Conservation (phyloP, 2,797 vertebrate species). For the Tiaroga cobitis region DNA sequence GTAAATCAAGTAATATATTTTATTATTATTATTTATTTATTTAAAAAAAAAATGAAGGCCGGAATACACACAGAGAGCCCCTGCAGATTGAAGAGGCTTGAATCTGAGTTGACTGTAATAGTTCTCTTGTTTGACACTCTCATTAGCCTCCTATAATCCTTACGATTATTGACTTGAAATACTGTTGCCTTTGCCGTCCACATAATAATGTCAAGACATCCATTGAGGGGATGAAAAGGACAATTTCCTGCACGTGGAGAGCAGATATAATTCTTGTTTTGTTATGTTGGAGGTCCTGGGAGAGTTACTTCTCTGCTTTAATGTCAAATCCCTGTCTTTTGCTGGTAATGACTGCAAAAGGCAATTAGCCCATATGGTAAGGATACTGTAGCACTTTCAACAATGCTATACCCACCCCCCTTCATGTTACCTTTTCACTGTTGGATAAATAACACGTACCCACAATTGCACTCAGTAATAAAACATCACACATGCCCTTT, state of each 20-base stretch:
- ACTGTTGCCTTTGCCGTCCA: slow-evolving; percentile 69
- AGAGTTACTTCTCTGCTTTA: slow-evolving; percentile 66
- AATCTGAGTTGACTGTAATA: slow-evolving; percentile 62
- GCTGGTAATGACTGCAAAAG: slow-evolving; percentile 75
- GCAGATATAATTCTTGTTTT: slow-evolving; percentile 74
- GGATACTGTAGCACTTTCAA: slow-evolving; percentile 50
- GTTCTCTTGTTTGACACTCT: slow-evolving; percentile 72
- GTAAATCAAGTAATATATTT: neutral
- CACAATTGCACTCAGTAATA: slow-evolving; percentile 4
- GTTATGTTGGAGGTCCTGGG: slow-evolving; percentile 67
- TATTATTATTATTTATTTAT: slow-evolving; percentile 1
- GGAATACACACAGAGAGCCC: neutral
- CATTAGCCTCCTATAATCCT: slow-evolving; percentile 72
- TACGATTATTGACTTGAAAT: slow-evolving; percentile 70
- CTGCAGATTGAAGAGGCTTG: slow-evolving; percentile 4
- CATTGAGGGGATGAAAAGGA: slow-evolving; percentile 71
- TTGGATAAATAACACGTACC: neutral
- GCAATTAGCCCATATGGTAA: slow-evolving; percentile 70
- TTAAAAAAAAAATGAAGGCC: neutral
- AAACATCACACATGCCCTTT: neutral
- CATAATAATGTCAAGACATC: slow-evolving; percentile 69
- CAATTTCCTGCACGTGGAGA: slow-evolving; percentile 32
- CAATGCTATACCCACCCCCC: neutral
- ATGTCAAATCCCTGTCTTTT: slow-evolving; percentile 73
- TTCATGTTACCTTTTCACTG: neutral